Evolutionary conservation across 2,113 vertebrate species (phyloP), one percentile per base, ranked within the genome.

Genomic region (Hippocampus mohnikei): DNA sequence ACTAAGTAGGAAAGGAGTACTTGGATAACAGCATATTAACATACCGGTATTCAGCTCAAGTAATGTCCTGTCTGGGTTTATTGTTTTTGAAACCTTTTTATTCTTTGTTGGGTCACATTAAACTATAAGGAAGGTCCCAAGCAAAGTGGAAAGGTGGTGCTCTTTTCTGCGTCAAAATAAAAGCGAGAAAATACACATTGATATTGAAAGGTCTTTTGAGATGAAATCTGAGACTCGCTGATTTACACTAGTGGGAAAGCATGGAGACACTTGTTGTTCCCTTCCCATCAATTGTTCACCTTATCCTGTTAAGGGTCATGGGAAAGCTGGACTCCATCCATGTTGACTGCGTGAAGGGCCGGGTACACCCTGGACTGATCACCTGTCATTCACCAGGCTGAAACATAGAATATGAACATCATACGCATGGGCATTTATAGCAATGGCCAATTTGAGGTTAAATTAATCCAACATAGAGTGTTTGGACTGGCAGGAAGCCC

Each of bases 161-260:
- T 89, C 87, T 84, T 91, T 91, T 90, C 85, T 91, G 89, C 90
- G 89, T 92, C 88, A 88, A 75, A 88, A 80, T 82, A 89, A 84
- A 66, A 59, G 40, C 76, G 86, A 92, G 90, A 89, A 93, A 93
- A 92, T 93, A 87, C 74, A 88, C 80, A 85, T 78, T 92, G 92
- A 93, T 90, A 88, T 92, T 92, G 91, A 92, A 90, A 92, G 91
- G 88, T 90, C 87, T 91, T 92, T 88, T 91, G 90, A 91, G 91
- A 93, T 92, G 90, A 93, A 90, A 92, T 91, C 84, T 68, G 55
- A 86, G 75, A 81, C 75, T 73, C 56, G 73, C 69, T 16, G 75
- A 56, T 79, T 76, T 77, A 66, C 68, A 76, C 69, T 60, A 77
- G 13, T 10, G 10, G 67, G 29, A 13, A 77, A 55, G 72, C 69